Evolutionary conservation across 2,113 vertebrate genomes (phyloP), one percentile per base, ranked within the genome.

Genomic region (Petromus typicus): DNA sequence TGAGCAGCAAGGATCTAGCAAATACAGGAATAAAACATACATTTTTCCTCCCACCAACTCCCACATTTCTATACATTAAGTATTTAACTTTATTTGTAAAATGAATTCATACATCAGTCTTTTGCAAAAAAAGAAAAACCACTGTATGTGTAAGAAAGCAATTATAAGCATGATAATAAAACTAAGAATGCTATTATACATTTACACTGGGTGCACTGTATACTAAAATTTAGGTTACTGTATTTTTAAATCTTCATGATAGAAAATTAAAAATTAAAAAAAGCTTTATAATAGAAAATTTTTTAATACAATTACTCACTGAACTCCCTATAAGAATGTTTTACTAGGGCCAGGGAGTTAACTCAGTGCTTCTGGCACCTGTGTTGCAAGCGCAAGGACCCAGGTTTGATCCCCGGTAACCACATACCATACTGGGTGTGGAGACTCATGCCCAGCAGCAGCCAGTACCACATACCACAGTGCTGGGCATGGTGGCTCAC

Each of bases 51-150:
- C 20, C 27, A 92, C 22, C 40, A 66, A 76, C 23, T 82, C 14
- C 43, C 18, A 90, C 27, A 86, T 51, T 93, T 67, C 54, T 32
- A 25, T 23, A 94, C 88, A 64, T 90, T 71, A 66, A 79, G 71
- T 3, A 94, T 37, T 87, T 91, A 86, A 90, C 89, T 89, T 83
- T 34, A 78, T 81, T 73, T 95, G 25, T 93, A 95, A 95, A 97
- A 94, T 78, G 76, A 92, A 91, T 90, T 91, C 34, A 61, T 18
- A 81, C 66, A 75, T 45, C 16, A 64, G 18, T 37, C 76, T 88
- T 96, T 81, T 88, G 5, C 2, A 87, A 89, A 84, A 96, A 94
- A 82, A 17, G 4, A 54, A 75, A 59, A 64, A 40, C 45, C 9
- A 88, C 13, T 89, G 57, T 0, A 82, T 82, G 54, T 78, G 4